Percentiles rank a stretch among this genome's conserved stretches.
phyloP scores from a whole-genome alignment of 2,888 invertebrate species.

The Mesochorus sp. region DNA sequence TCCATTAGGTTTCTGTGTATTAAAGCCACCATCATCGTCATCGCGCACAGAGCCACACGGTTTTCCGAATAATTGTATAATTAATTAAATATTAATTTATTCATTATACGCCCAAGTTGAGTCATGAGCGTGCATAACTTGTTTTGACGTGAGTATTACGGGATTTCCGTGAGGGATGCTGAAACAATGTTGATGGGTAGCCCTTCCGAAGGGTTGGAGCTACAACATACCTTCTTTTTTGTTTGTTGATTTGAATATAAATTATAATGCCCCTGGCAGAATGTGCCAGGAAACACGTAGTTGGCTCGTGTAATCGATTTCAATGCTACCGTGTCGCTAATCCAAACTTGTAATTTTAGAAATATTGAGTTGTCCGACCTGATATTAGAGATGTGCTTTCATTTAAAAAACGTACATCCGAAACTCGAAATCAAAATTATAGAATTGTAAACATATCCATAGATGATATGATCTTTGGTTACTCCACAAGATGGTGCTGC shows the following conservation, averaged over 20 bases:
- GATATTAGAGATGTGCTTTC: no score
- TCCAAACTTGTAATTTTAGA: no score
- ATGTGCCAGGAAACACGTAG: background rate
- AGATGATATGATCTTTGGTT: no score
- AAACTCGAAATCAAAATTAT: no score
- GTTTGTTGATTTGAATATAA: conserved; percentile 14
- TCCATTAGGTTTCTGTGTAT: conserved; percentile 38
- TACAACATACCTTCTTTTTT: background rate
- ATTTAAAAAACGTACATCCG: no score
- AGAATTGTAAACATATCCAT: no score
- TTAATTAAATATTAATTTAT: conserved; percentile 55
- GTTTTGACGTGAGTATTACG: conserved; percentile 40
- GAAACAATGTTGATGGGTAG: conserved; percentile 5
- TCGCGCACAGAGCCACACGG: background rate
- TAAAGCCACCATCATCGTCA: conserved; percentile 13
- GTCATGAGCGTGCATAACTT: conserved; percentile 47
- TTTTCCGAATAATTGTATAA: conserved; percentile 50
- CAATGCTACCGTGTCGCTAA: no score
- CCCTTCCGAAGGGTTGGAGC: background rate
- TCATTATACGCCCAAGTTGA: conserved; percentile 22
- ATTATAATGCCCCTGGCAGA: background rate
- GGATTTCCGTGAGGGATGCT: background rate
- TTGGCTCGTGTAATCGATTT: no score
- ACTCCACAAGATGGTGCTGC: no score
- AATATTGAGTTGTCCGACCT: no score